Evolutionary conservation across 2,113 vertebrate species (phyloP), one percentile per base, ranked within the genome.

Genomic region (Odontesthes bonariensis): DNA sequence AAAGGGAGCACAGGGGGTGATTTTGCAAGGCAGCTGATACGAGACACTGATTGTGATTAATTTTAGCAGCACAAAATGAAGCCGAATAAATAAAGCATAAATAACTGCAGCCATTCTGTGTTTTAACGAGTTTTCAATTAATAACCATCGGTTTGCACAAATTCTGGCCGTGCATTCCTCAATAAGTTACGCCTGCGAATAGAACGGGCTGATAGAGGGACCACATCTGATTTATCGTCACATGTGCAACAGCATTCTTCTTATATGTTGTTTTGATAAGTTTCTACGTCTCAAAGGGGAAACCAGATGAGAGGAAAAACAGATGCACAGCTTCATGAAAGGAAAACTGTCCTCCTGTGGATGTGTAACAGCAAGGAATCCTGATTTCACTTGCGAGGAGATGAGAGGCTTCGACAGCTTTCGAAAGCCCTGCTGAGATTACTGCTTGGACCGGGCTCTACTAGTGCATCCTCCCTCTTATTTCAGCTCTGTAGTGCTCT

Each of bases 1-100:
- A 79, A 79, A 81, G 78, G 54, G 81, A 72, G 79, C 69, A 57
- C 78, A 67, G 62, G n/a, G 60, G 67, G 52, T 58, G 38, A 69
- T 73, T 79, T 75, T 78, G 55, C 19, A 52, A 82, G 59, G 69
- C 74, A 44, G 33, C 23, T 72, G 81, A 85, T 76, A 88, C 51
- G 8, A 73, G 70, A 88, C 85, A 73, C 84, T 90, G 83, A 90
- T 82, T 88, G 86, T 84, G 87, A 92, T 90, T 88, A 84, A 88
- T 87, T 83, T 51, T 40, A 73, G 64, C 63, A 67, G 52, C 75
- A 38, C 73, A 75, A 47, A n/a, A 33, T 27, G 51, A 79, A 73
- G 76, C 78, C 46, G 40, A 51, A 69, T 79, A 38, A 79, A 71
- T 56, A 68, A 3, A 86, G 73, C 65, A 82, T 31, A 67, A 71